A percentile compares a stretch with the other conserved stretches of the same genome.
These are phyloP conservation scores for Brachyptera risi DNA, from an alignment of 2,888 invertebrate genomes.

Conservation along the genomic window DNA sequence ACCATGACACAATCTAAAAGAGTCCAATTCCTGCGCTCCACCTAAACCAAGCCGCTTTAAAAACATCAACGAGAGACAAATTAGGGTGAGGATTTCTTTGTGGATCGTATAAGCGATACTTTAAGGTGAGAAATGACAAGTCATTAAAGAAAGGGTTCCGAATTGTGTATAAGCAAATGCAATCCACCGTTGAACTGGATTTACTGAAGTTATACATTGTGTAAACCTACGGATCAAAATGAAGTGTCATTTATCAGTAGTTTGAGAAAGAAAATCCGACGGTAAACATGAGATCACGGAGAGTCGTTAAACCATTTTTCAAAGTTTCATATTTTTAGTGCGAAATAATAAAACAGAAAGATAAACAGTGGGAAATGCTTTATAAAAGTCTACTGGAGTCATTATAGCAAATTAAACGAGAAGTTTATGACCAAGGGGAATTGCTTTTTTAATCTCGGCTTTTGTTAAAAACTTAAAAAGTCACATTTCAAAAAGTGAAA, in stretches of 20 bases:
- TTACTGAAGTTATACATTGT: not conserved
- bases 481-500: conserved; percentile 11
- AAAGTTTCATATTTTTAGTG: conserved; percentile 6
- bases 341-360: conserved; percentile 13
- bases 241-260: not conserved
- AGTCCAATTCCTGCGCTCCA: not conserved
- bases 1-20: too few relatives aligned
- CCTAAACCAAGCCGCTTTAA: not conserved
- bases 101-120: conserved; percentile 5
- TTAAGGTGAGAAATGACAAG: conserved; percentile 8
- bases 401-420: conserved; percentile 31
- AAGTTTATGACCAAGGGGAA: conserved; percentile 25
- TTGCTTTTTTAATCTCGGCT: conserved; percentile 10
- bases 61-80: conserved; percentile 4
- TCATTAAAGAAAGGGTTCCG: conserved; percentile 5
- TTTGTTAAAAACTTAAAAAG: not conserved
- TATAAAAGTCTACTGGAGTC: conserved; percentile 29
- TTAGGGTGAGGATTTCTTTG: conserved; percentile 15
- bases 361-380: conserved; percentile 25
- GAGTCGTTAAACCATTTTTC: too few relatives aligned
- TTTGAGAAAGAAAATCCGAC: not conserved
- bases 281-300: too few relatives aligned
- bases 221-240: not conserved
- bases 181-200: not conserved
- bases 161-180: too few relatives aligned